Conservation (phyloP, 2,888 invertebrate species). For the Ichneumon xanthorius region DNA sequence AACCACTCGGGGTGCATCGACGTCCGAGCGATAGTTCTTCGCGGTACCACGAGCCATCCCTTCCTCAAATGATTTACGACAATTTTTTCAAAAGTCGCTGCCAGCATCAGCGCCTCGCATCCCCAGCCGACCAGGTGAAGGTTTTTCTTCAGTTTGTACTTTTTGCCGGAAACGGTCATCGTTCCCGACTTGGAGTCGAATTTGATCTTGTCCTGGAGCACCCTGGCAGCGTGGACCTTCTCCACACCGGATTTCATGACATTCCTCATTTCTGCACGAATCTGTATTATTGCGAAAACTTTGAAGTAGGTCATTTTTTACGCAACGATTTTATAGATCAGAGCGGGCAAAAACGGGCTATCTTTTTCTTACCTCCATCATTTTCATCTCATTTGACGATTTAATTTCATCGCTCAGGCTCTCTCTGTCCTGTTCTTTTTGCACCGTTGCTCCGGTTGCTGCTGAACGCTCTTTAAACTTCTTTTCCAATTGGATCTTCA, state of each 20-base stretch:
- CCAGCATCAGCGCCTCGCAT: constrained; percentile 87
- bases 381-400: constrained; percentile 62
- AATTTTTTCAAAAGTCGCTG: constrained; percentile 84
- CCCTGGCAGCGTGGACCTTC: constrained; percentile 72
- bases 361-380: constrained; percentile 60
- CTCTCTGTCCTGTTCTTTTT: constrained; percentile 41
- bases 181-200: constrained; percentile 71
- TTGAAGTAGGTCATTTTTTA: background rate
- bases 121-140: constrained; percentile 86
- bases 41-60: constrained; percentile 87
- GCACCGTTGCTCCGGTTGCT: constrained; percentile 58
- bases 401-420: constrained; percentile 50
- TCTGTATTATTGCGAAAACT: constrained; percentile 66
- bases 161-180: constrained; percentile 71
- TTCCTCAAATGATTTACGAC: constrained; percentile 84
- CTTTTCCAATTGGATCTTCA: constrained; percentile 67
- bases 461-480: constrained; percentile 63
- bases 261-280: constrained; percentile 74
- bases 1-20: constrained; percentile 74
- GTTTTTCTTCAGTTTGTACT: constrained; percentile 78
- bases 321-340: background rate
- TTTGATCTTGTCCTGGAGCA: constrained; percentile 75
- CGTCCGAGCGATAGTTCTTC: constrained; percentile 79
- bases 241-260: constrained; percentile 74
- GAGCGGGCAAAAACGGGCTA: background rate